Evolutionary conservation across 2,888 invertebrate species (phyloP), one percentile per base, ranked within the genome.

Genomic region (Hydropsyche betteni): DNA sequence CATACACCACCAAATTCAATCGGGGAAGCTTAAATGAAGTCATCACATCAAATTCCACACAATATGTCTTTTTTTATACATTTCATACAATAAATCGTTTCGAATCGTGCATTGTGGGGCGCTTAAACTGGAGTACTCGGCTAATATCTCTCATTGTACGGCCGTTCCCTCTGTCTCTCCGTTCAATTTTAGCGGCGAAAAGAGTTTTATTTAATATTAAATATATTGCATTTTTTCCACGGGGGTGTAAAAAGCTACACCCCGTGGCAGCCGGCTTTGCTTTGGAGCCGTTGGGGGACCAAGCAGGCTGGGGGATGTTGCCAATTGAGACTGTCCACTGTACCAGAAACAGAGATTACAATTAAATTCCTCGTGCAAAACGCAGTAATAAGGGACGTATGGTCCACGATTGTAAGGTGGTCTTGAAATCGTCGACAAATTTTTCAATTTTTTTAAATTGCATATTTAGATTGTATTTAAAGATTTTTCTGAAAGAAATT

Each of bases 321-420:
- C 51, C 74, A 75, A 78, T 77, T 77, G 77, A 76, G 58, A 74
- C 74, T 73, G 76, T 69, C 77, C 79, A 77, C 68, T 76, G 77
- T 79, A 77, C 74, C 76, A 79, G 75, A 77, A 79, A 77, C 76
- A 51, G 77, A 79, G 79, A 79, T 79, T 79, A 79, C 77, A 79
- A 79, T 79, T 79, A 79, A 79, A 79, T 79, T 79, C 79, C 76
- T 79, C 79, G 74, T 77, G 79, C 79, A 79, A 77, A 78, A 76
- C 77, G 79, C 69, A 74, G 75, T 77, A 77, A 79, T 77, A 77
- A 77, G 76, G 74, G 78, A 78, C 76, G 78, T 75, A 78, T 75
- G 78, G 53, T 53, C 53, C 71, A 5, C 14, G 14, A 14, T 24
- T 36, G 5, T 36, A 68, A n/a, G 68, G 68, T 68, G 16, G 33